Conservation (phyloP, 2,888 invertebrate species). For the Chamaedrilus cognettii region DNA sequence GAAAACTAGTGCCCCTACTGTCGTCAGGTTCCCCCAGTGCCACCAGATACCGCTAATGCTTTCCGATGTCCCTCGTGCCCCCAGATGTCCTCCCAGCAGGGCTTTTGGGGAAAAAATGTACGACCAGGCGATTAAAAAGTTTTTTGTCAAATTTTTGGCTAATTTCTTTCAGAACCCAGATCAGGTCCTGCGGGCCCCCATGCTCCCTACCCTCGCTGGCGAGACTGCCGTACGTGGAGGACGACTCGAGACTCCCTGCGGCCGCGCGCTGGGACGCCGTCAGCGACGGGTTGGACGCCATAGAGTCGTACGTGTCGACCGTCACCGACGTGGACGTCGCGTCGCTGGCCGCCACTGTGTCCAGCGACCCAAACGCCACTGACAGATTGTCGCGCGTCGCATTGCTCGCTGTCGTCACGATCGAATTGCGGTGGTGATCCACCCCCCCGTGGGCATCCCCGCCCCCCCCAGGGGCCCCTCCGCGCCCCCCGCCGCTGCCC, state of each 20-base stretch:
- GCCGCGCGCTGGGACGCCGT: slow-evolving; percentile 64
- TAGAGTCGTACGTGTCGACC: slow-evolving; percentile 64
- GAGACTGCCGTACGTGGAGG: slow-evolving; percentile 41
- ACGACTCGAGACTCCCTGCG: slow-evolving; percentile 65
- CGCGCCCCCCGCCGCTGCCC: no score
- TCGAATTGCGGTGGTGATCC: slow-evolving; percentile 44
- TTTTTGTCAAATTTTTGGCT: no score
- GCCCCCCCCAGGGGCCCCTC: slow-evolving; percentile 45
- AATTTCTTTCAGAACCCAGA: no score
- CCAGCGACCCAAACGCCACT: slow-evolving; percentile 63
- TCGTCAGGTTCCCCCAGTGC: no score
- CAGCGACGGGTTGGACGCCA: slow-evolving; percentile 61
- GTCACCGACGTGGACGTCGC: slow-evolving; percentile 63
- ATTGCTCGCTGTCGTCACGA: slow-evolving; percentile 52
- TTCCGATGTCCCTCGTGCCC: no score
- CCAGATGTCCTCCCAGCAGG: no score
- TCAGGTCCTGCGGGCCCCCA: no score
- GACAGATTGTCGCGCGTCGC: slow-evolving; percentile 51
- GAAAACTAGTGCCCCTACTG: no score
- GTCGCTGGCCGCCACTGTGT: slow-evolving; percentile 60
- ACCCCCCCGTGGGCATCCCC: background rate
- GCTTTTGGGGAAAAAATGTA: no score
- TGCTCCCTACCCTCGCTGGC: slow-evolving; percentile 53
- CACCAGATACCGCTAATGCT: no score
- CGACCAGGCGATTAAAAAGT: no score